Conservation (phyloP, 1,140 invertebrate species). For the Ips nitidus region DNA sequence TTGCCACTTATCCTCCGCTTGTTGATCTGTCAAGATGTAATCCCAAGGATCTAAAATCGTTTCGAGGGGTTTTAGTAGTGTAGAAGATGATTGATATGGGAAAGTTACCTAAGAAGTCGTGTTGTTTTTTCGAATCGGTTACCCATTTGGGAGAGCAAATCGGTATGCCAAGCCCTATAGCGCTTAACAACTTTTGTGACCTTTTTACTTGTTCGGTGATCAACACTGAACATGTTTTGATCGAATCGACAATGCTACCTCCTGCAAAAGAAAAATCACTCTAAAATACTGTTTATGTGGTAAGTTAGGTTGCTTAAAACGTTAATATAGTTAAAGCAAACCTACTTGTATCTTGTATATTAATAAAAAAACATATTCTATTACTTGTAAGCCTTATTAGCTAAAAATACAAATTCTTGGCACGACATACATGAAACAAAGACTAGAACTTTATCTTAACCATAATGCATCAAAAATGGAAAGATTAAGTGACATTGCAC, state of each 20-base stretch:
- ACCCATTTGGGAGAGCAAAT: constrained; percentile 57
- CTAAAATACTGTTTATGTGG: neutral
- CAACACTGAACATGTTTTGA: constrained; percentile 53
- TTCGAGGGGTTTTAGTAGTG: neutral
- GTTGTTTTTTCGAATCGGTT: constrained; percentile 52
- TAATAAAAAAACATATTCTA: no score
- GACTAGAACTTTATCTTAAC: no score
- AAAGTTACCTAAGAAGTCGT: constrained; percentile 48
- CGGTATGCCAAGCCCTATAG: constrained; percentile 54
- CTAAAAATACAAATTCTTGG: no score
- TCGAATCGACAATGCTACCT: constrained; percentile 47
- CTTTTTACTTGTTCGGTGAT: constrained; percentile 55
- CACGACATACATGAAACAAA: no score
- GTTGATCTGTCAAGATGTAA: constrained; percentile 54
- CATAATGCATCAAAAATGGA: no score
- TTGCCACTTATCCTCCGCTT: constrained; percentile 53
- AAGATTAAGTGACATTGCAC: no score
- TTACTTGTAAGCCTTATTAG: no score
- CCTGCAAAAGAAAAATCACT: constrained; percentile 38
- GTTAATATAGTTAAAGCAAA: no score
- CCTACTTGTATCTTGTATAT: no score
- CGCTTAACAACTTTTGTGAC: constrained; percentile 56
- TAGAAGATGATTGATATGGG: constrained; percentile 1
- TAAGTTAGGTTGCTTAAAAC: neutral
- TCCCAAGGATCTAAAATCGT: constrained; percentile 55